phyloP scores from a whole-genome alignment of 2,113 vertebrate species.

The Indri indri region DNA sequence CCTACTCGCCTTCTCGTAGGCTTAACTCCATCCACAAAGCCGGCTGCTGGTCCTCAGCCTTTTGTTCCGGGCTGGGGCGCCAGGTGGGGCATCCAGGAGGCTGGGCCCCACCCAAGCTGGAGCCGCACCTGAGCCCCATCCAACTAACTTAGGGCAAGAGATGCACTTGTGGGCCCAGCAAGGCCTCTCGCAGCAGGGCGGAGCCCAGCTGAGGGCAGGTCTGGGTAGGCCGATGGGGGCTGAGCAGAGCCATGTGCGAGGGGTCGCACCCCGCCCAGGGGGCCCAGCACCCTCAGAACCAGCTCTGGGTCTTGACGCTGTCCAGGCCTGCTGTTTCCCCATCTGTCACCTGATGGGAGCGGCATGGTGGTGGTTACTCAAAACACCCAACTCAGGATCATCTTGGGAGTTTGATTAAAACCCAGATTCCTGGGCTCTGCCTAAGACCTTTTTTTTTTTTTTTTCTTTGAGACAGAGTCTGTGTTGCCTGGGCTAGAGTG shows the following conservation, averaged over 20 bases:
- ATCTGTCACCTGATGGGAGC: neutral
- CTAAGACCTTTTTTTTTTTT: too few relatives aligned
- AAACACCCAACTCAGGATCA: neutral
- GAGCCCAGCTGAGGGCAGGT: neutral
- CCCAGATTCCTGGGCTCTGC: neutral
- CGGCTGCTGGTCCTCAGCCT: accelerated
- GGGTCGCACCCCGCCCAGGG: neutral
- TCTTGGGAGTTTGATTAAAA: neutral
- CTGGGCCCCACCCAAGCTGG: neutral
- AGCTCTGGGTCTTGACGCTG: neutral
- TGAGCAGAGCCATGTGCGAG: neutral
- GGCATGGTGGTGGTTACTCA: neutral
- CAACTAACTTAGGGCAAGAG: neutral
- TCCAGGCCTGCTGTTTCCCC: neutral
- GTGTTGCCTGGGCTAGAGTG: too few relatives aligned
- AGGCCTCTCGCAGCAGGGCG: neutral
- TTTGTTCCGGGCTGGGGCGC: neutral
- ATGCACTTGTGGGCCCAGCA: neutral
- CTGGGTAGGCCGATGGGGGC: neutral
- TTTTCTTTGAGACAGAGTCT: too few relatives aligned
- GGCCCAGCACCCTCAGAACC: neutral
- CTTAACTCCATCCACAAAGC: neutral
- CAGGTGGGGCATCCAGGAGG: neutral
- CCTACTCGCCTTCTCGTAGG: neutral
- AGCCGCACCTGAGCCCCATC: neutral